Evolutionary conservation across 2,888 invertebrate species (phyloP).

Genomic region (Neria commutata): DNA sequence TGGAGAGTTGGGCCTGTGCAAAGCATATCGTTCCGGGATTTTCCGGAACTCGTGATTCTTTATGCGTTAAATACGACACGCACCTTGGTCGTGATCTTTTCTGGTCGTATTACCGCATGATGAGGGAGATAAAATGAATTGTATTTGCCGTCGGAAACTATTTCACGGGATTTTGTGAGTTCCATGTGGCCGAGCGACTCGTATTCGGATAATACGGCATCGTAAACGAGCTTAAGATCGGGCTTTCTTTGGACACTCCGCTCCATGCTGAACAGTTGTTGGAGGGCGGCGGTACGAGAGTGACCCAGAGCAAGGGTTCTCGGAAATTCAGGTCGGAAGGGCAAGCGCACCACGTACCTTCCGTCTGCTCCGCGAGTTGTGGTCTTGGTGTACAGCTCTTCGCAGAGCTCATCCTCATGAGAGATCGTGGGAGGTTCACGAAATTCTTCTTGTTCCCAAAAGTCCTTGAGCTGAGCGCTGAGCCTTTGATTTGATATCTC

Average conservation of each 20-base stretch:
- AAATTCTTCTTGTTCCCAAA: neutral
- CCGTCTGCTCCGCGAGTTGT: neutral
- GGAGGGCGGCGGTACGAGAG: neutral
- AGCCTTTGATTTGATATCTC: too few species aligned
- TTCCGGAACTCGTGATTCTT: conserved; percentile 24
- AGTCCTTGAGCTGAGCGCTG: neutral
- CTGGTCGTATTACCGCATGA: conserved; percentile 24
- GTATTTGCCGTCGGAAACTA: neutral
- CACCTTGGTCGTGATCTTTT: conserved; percentile 33
- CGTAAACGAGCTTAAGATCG: neutral
- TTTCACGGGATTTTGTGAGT: too few species aligned
- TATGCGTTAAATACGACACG: conserved; percentile 40
- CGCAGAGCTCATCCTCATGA: neutral
- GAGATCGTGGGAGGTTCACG: neutral
- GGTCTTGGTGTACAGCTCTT: neutral
- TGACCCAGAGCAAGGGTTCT: neutral
- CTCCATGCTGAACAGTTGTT: neutral
- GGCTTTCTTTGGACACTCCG: neutral
- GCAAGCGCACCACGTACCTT: neutral
- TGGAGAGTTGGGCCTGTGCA: conserved; percentile 32
- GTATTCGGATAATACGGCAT: neutral
- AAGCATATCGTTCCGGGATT: conserved; percentile 29
- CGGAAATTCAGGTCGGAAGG: neutral
- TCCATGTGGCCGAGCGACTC: neutral
- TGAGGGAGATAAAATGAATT: conserved; percentile 19